Base-by-base conservation (phyloP, 2,888 invertebrate genomes). In the Palloptera scutellata region DNA sequence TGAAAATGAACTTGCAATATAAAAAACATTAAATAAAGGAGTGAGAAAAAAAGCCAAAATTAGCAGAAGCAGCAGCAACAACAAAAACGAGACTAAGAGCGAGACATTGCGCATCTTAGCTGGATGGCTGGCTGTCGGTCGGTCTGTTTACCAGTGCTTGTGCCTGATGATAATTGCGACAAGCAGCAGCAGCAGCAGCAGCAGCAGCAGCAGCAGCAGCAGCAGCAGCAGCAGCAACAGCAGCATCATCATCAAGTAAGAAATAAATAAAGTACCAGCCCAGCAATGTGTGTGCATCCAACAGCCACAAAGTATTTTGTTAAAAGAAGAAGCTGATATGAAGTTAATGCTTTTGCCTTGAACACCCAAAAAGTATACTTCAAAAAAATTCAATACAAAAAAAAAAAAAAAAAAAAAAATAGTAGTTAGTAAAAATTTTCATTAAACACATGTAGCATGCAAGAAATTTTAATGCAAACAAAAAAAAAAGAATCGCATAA, bases 401-500 rank as follows among this genome's bases (percentile, higher is more conserved):
- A 8, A 48, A 30, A 48, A 8, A 48, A 30, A 48, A 48, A 48
- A 48, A 48, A 8, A 8, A 48, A 11, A 48, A 48, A 13, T 5
- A 48, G 8, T 48, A 48, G 15, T 13, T 15, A 15, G 48, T 48
- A 48, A 48, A 15, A n/a, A n/a, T 48, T 48, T n/a, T 12, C 13
- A 8, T 48, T 48, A 48, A 48, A 15, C 48, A 48, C 8, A 48
- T 15, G 48, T n/a, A 48, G 15, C 15, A n/a, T n/a, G 48, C 48
- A 48, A 48, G n/a, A 48, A 15, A 48, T 4, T n/a, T 48, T 8
- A 17, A 13, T 62, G 20, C 12, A 53, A 61, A 60, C 20, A 40
- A 72, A 60, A 62, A 69, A 66, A 58, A 58, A 70, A 61, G 69
- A 70, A 54, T 53, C 30, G 57, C 55, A 67, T 20, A 54, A 20